Base-by-base conservation (phyloP, 2,888 invertebrate genomes). In the Strigamia crassipes region DNA sequence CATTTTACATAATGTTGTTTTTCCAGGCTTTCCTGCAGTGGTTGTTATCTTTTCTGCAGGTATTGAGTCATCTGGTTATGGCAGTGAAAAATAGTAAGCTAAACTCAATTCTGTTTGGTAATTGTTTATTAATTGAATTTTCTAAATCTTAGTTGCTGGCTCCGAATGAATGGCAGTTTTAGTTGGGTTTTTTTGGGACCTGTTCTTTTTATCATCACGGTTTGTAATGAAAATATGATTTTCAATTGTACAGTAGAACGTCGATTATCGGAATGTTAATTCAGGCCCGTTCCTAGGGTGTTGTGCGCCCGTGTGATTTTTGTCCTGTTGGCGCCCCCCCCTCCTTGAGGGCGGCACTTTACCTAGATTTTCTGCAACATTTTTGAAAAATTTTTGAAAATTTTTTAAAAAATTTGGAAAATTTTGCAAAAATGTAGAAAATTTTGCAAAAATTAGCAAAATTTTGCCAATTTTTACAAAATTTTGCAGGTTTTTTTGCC, bases 121-220 rank as follows among this genome's bases (percentile, higher is more conserved):
- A 5, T 73, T 73, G 31, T 31, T 66, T 78, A 1, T 0, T 38
- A 10, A 78, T 78, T 15, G 4, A 38, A 13, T 78, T 78, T 13
- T 77, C 18, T n/a, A n/a, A n/a, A 31, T 34, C 10, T 77, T 21
- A 78, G 79, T 41, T 78, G 79, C 23, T 78, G 79, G 79, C 34
- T 78, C 13, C 41, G 34, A 42, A 42, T 38, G 34, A 42, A 10
- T 23, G n/a, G 4, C 6, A 10, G 38, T n/a, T 78, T 38, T 78
- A 21, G 18, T 38, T 78, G 79, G 79, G 38, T 78, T 23, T 78
- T 78, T 9, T 38, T 78, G 21, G 79, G 41, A 5, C 79, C 79
- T 3, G 79, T 78, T 23, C 5, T 23, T 23, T 2, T 78, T n/a
- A 42, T 41, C 38, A 78, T 78, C 38, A 38, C 13, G 79, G 79